Evolutionary conservation across 2,888 invertebrate genomes (phyloP), one percentile per base, ranked within the genome.

Genomic region (Ophioninae sp.): DNA sequence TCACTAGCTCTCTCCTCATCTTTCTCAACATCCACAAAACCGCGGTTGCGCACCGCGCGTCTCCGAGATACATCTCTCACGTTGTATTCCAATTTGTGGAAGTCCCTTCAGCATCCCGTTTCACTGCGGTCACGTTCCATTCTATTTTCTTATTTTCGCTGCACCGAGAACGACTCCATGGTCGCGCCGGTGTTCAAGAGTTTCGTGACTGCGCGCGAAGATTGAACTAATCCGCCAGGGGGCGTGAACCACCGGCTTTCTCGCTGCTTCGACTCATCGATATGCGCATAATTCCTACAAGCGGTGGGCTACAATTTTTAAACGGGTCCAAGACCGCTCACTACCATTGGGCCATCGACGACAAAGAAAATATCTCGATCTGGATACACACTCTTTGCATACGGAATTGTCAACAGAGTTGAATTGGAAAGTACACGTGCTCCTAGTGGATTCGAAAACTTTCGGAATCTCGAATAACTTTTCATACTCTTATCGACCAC

Each of bases 31-130:
- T 6, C 41, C 6, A 41, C 37, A 13, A 41, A n/a, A 21, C 30
- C 7, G 37, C 20, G 56, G 56, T 69, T n/a, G 2, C 30, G 62
- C 57, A 74, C 39, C 70, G 7, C 80, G 68, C 83, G 83, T 83
- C 74, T 39, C 69, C 64, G 41, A 69, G 17, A 67, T 59, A 50
- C 80, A 57, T 75, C 78, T 68, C 73, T 77, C 80, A 65, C 73
- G 61, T 61, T 67, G 65, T 64, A 78, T 81, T 44, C 70, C 70
- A 57, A 84, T 81, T 79, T 70, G 78, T 61, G 39, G 57, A 84
- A 81, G 74, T 64, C 61, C 79, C 44, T 69, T 75, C 50, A 50
- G 6, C 50, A 10, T 0, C 50, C 13, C 17, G 1, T 50, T 13
- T 50, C 13, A 6, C 56, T 6, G n/a, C 44, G 64, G 20, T 37